phyloP scores from a whole-genome alignment of 1,140 invertebrate species.

The Euglossa dilemma region DNA sequence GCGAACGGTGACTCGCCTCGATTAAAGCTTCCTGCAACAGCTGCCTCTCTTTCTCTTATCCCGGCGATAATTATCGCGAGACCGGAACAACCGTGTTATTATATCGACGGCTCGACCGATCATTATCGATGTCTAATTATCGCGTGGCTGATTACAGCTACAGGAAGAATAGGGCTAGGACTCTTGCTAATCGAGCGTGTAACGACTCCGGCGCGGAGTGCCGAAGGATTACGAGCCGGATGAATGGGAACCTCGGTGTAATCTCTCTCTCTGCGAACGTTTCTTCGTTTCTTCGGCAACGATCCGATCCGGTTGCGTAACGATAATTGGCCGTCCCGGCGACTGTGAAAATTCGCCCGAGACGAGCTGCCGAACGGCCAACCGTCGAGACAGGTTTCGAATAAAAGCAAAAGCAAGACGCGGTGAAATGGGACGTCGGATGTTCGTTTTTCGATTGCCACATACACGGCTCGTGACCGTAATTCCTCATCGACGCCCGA shows the following conservation, averaged over 20 bases:
- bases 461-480: conserved; percentile 4
- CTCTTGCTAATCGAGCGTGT: background rate
- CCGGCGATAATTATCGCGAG: no score
- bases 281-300: background rate
- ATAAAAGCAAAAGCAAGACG: background rate
- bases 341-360: background rate
- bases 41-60: no score
- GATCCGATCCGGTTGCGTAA: background rate
- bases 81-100: background rate
- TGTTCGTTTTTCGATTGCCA: background rate
- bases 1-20: no score
- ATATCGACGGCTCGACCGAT: background rate
- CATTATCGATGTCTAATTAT: background rate
- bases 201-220: background rate
- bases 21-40: background rate
- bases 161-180: background rate
- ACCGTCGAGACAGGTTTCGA: conserved; percentile 11
- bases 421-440: conserved; percentile 19
- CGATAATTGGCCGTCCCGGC: background rate
- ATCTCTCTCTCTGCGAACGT: background rate
- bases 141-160: no score
- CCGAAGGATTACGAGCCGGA: background rate
- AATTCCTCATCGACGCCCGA: background rate
- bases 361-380: background rate
- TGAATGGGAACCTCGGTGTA: background rate